These are phyloP conservation scores for Zaprionus lineosus DNA, from an alignment of 2,888 invertebrate genomes.

Conservation along the genomic window DNA sequence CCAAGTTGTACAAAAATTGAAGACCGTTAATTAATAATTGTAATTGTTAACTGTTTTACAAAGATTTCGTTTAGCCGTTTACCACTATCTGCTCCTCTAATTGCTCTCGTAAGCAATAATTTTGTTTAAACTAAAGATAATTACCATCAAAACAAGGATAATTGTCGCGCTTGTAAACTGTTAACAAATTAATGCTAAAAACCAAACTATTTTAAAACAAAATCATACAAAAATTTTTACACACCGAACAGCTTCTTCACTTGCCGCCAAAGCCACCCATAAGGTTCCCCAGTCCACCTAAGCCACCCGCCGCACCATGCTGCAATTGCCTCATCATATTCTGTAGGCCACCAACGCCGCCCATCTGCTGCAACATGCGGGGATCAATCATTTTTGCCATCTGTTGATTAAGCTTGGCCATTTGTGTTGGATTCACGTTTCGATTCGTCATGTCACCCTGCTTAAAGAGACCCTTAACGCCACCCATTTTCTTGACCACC, in stretches of 20 bases:
- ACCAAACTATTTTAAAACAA: conserved; percentile 62
- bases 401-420: conserved; percentile 99
- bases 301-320: conserved; percentile 86
- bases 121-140: conserved; percentile 40
- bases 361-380: conserved; percentile 97
- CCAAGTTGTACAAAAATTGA: conserved; percentile 39
- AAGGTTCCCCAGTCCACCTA: conserved; percentile 85
- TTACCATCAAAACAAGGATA: conserved; percentile 23
- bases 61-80: conserved; percentile 24
- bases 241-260: conserved; percentile 56
- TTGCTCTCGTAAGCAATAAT: conserved; percentile 24
- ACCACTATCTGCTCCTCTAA: conserved; percentile 23
- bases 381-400: conserved; percentile 99
- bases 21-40: conserved; percentile 14
- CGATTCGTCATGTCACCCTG: conserved; percentile 99
- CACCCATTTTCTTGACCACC: conserved; percentile 99
- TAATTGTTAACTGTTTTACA: conserved; percentile 45
- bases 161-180: conserved; percentile 40
- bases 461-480: conserved; percentile 99
- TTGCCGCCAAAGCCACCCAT: conserved; percentile 85
- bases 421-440: conserved; percentile 98
- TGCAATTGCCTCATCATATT: conserved; percentile 96
- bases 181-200: conserved; percentile 61
- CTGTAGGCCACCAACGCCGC: conserved; percentile 97
- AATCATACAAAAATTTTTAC: conserved; percentile 57